Conservation (phyloP, 2,888 invertebrate genomes). For the Diloba caeruleocephala region DNA sequence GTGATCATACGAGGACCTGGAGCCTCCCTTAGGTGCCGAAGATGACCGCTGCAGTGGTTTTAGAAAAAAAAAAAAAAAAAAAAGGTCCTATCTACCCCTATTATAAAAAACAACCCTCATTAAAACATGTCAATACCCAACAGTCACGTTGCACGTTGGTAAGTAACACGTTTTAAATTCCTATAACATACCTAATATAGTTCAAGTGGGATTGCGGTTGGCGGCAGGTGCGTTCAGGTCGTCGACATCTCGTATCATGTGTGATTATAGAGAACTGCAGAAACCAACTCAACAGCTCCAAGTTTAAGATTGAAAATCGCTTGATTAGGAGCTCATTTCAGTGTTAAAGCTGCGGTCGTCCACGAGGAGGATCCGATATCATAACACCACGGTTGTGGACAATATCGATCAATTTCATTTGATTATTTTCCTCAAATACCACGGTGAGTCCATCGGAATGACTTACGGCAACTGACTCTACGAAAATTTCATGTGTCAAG, state of each 20-base stretch:
- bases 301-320: slow-evolving; percentile 22
- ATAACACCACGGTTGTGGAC: slow-evolving; percentile 56
- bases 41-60: too few relatives aligned
- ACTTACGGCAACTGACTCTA: slow-evolving; percentile 31
- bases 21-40: too few relatives aligned
- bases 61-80: too few relatives aligned
- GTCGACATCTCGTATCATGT: slow-evolving; percentile 73
- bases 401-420: slow-evolving; percentile 57
- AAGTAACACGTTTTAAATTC: slow-evolving; percentile 56
- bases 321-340: slow-evolving; percentile 32
- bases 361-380: slow-evolving; percentile 55
- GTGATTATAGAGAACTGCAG: slow-evolving; percentile 21
- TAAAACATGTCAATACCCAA: slow-evolving; percentile 37
- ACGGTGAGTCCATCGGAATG: slow-evolving; percentile 11
- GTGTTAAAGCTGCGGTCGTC: slow-evolving; percentile 60
- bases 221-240: slow-evolving; percentile 77
- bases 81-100: neutral
- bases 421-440: slow-evolving; percentile 55
- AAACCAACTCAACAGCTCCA: slow-evolving; percentile 27
- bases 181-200: slow-evolving; percentile 64
- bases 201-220: slow-evolving; percentile 71
- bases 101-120: slow-evolving; percentile 14
- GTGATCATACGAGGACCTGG: too few relatives aligned
- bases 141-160: slow-evolving; percentile 43
- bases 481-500: slow-evolving; percentile 19